Percentiles rank a stretch among this genome's conserved stretches.
These are phyloP conservation scores for Aphelinus certus DNA, from an alignment of 1,140 invertebrate species.

Conservation along the genomic window DNA sequence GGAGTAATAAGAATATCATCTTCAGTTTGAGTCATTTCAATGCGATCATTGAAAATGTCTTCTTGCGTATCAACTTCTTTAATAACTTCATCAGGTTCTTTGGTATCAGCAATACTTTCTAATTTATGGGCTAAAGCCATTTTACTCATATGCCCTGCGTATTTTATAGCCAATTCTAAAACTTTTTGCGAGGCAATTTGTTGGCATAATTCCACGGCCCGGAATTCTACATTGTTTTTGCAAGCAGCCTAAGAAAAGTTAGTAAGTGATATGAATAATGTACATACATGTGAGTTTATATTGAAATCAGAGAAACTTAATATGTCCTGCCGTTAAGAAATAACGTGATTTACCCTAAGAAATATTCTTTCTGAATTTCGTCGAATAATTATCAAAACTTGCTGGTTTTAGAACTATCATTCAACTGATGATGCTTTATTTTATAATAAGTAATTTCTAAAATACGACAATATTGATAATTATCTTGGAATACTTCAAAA, in stretches of 20 bases:
- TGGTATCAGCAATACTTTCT: constrained; percentile 59
- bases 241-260: constrained; percentile 77
- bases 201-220: constrained; percentile 88
- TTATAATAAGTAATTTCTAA: too few relatives aligned
- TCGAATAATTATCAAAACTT: too few relatives aligned
- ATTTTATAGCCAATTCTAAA: constrained; percentile 86
- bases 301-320: too few relatives aligned
- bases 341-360: too few relatives aligned
- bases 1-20: constrained; percentile 47
- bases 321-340: too few relatives aligned
- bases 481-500: too few relatives aligned
- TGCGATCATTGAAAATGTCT: constrained; percentile 53
- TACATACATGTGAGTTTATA: too few relatives aligned
- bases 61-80: constrained; percentile 44
- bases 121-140: constrained; percentile 82
- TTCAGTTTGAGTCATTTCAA: constrained; percentile 57
- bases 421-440: too few relatives aligned
- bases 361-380: too few relatives aligned
- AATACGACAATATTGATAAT: too few relatives aligned
- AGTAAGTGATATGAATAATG: constrained; percentile 4
- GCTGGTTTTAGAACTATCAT: too few relatives aligned
- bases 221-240: constrained; percentile 82
- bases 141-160: constrained; percentile 80
- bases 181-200: constrained; percentile 81
- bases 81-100: constrained; percentile 53